phyloP scores from a whole-genome alignment of 2,113 vertebrate species.

The Brachionichthys hirsutus region DNA sequence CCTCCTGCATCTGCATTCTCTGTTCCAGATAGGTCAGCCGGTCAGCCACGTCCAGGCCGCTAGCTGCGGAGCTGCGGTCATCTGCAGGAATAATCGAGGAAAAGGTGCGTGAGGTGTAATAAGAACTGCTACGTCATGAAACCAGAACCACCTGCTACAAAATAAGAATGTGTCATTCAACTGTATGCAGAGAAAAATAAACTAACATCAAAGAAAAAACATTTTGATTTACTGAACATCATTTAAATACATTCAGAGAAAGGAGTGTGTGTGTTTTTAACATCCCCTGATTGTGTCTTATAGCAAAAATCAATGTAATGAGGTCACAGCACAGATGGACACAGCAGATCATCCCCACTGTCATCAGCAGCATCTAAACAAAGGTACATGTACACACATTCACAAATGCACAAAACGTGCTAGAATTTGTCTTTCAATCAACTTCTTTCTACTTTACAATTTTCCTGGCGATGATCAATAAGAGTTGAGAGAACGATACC shows the following conservation, averaged over 20 bases:
- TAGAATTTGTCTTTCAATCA: background rate
- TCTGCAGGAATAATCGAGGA: slow-evolving; percentile 69
- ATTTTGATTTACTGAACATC: background rate
- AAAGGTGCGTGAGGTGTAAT: background rate
- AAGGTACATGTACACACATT: background rate
- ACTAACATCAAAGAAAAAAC: too few relatives aligned
- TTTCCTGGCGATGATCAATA: background rate
- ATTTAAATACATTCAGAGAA: slow-evolving; percentile 9
- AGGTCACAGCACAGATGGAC: slow-evolving; percentile 66
- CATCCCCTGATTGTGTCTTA: background rate
- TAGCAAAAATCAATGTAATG: slow-evolving; percentile 35
- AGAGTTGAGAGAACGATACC: slow-evolving; percentile 44
- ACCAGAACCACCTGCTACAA: background rate
- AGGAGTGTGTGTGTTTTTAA: slow-evolving; percentile 3
- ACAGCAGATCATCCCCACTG: slow-evolving; percentile 20
- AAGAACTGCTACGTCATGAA: too few relatives aligned
- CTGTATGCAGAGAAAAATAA: background rate
- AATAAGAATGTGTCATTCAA: background rate
- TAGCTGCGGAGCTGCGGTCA: slow-evolving; percentile 89
- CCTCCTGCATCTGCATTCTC: slow-evolving; percentile 97
- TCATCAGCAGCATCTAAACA: slow-evolving; percentile 46
- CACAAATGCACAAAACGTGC: background rate
- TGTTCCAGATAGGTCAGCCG: slow-evolving; percentile 94
- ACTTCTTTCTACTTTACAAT: background rate
- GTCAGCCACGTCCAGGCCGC: slow-evolving; percentile 90